Percentiles rank a stretch among this genome's conserved stretches.
Conservation (phyloP, 2,797 vertebrate genomes). For the Parambassis ranga region DNA sequence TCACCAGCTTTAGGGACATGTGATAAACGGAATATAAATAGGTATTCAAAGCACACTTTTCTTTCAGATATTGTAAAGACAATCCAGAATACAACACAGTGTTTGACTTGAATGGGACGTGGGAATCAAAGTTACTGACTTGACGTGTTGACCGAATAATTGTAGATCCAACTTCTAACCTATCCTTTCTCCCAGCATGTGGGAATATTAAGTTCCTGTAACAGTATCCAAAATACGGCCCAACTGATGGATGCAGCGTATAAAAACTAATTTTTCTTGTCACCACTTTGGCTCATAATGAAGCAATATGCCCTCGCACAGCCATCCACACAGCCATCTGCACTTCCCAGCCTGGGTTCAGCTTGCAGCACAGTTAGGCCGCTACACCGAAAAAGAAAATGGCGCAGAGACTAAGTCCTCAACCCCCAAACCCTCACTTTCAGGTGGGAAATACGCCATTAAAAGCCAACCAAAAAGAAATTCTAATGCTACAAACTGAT, state of each 20-base stretch:
- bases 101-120: background rate
- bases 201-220: background rate
- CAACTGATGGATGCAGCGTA: background rate
- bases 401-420: conserved; percentile 99
- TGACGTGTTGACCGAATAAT: background rate
- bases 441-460: conserved; percentile 60
- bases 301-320: conserved; percentile 30
- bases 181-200: background rate
- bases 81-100: background rate
- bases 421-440: conserved; percentile 95
- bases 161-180: background rate
- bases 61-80: background rate
- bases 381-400: conserved; percentile 96
- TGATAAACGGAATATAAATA: too few species aligned
- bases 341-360: conserved; percentile 66
- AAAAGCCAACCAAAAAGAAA: conserved; percentile 13
- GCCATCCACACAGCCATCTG: conserved; percentile 70
- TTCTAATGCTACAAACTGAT: conserved; percentile 36
- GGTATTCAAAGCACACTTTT: background rate
- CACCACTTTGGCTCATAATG: background rate
- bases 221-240: background rate
- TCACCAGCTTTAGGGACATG: too few species aligned
- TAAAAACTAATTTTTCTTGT: background rate
- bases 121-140: background rate
- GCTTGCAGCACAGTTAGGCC: conserved; percentile 74